These are phyloP conservation scores for Dasysyrphus tricinctus DNA, from an alignment of 2,888 invertebrate species.

Conservation along the genomic window DNA sequence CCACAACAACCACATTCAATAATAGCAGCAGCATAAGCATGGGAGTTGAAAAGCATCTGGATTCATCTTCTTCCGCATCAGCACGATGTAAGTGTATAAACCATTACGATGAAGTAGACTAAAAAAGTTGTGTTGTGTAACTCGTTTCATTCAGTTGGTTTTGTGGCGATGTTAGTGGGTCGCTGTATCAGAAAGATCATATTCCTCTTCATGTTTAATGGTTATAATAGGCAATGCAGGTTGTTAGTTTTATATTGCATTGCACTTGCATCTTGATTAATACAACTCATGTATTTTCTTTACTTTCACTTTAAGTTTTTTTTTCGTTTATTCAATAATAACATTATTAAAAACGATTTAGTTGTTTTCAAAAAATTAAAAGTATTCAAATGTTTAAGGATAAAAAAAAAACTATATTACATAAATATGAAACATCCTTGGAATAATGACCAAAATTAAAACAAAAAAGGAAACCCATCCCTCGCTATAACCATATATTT, in stretches of 20 bases:
- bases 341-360: not conserved
- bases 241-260: constrained; percentile 47
- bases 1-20: constrained; percentile 76
- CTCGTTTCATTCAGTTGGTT: constrained; percentile 46
- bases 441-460: not conserved
- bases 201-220: constrained; percentile 47
- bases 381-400: not conserved
- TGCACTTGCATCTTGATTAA: constrained; percentile 50
- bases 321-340: not conserved
- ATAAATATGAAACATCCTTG: not conserved
- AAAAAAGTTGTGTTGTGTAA: constrained; percentile 51
- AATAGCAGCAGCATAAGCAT: constrained; percentile 76
- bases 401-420: not conserved
- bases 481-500: too few relatives aligned
- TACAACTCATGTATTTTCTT: not conserved
- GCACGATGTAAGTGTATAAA: constrained; percentile 79
- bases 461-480: too few relatives aligned
- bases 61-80: constrained; percentile 76
- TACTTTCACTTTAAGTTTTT: constrained; percentile 52
- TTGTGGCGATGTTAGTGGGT: constrained; percentile 74
- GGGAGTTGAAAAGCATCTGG: constrained; percentile 81
- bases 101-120: constrained; percentile 36
- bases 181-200: constrained; percentile 69
- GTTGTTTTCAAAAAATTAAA: not conserved
- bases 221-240: constrained; percentile 58